These are phyloP conservation scores for Mellilla xanthometata DNA, from an alignment of 2,888 invertebrate genomes.

Conservation along the genomic window DNA sequence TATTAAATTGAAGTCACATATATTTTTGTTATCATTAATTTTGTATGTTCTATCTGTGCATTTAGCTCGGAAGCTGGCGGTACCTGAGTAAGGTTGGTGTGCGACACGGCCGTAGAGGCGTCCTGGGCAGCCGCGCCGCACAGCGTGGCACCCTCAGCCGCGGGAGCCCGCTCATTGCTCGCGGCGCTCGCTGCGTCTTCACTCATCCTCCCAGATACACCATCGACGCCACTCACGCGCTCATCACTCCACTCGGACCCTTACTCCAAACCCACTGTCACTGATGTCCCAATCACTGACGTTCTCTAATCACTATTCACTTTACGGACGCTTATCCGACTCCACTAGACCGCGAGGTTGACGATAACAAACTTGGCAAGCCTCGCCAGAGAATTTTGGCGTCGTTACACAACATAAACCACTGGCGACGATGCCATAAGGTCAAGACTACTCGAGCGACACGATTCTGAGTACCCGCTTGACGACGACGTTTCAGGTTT, in stretches of 20 bases:
- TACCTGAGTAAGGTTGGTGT: conserved; percentile 55
- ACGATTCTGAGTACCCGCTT: conserved; percentile 48
- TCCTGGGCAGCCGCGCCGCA: conserved; percentile 36
- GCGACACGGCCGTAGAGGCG: conserved; percentile 55
- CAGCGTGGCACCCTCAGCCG: conserved; percentile 35
- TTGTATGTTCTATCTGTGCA: too few species aligned
- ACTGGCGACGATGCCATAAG: conserved; percentile 65
- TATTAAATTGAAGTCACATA: too few species aligned
- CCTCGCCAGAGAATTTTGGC: conserved; percentile 60
- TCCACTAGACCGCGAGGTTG: conserved; percentile 45
- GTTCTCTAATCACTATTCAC: conserved; percentile 38
- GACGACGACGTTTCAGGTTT: conserved; percentile 18
- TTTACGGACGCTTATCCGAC: conserved; percentile 27
- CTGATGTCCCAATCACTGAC: conserved; percentile 29
- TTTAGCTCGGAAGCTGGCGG: too few species aligned
- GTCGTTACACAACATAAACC: conserved; percentile 77
- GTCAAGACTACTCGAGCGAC: conserved; percentile 67
- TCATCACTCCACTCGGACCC: conserved; percentile 13
- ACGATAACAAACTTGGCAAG: conserved; percentile 66
- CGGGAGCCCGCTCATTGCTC: conserved; percentile 47
- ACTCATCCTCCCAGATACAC: conserved; percentile 55
- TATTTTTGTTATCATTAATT: too few species aligned
- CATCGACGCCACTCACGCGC: conserved; percentile 21
- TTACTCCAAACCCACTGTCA: conserved; percentile 19
- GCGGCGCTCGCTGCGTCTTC: conserved; percentile 70